phyloP scores from a whole-genome alignment of 2,797 vertebrate genomes.

The Lophura swinhoii region DNA sequence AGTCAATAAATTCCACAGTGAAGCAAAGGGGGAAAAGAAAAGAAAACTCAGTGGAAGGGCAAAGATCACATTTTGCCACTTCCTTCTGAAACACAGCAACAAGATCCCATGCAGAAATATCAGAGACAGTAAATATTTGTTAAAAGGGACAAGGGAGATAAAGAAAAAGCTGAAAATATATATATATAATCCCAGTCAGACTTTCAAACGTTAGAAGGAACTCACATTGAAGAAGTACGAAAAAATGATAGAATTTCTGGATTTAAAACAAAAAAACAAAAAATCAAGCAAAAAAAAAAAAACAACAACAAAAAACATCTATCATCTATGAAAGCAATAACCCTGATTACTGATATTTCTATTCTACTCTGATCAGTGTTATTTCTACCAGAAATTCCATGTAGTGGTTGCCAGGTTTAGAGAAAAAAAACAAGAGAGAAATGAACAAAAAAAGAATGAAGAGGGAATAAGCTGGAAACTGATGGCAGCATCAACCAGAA shows the following conservation, averaged over 20 bases:
- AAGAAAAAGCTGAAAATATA: not conserved
- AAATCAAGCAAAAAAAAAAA: too few relatives aligned
- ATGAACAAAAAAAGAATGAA: not conserved
- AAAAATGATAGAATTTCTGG: not conserved
- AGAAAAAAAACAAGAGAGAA: not conserved
- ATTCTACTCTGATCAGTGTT: not conserved
- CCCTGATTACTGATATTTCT: not conserved
- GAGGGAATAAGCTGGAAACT: not conserved
- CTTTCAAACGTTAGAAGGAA: not conserved
- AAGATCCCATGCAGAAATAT: not conserved
- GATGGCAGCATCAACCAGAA: not conserved
- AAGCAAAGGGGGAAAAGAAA: not conserved
- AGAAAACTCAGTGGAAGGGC: not conserved
- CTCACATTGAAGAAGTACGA: not conserved
- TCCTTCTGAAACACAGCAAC: not conserved
- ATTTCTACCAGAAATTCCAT: not conserved
- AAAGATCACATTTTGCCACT: not conserved
- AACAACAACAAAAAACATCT: not conserved
- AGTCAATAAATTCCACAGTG: not conserved
- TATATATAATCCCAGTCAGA: not conserved
- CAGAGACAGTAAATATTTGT: not conserved
- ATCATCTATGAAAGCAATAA: not conserved
- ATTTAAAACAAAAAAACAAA: not conserved
- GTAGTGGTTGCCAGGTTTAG: not conserved
- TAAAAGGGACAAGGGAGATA: not conserved